A percentile compares a stretch with the other conserved stretches of the same genome.
Conservation (phyloP, 37 sponge, comb jelly and placozoan species). For the Bolinopsis microptera region DNA sequence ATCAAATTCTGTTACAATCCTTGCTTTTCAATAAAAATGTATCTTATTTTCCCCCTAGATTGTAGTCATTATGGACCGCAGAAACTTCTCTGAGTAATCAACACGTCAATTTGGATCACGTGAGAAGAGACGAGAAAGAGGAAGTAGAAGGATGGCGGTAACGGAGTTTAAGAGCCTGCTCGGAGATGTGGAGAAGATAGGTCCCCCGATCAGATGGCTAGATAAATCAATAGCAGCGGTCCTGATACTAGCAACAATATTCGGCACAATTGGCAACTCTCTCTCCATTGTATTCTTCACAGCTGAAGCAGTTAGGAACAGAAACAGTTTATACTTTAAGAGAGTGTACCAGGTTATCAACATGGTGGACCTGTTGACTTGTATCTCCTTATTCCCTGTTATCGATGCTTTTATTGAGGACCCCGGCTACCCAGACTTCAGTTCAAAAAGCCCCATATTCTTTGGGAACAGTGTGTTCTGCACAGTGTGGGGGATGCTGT, state of each 20-base stretch:
- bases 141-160: not conserved
- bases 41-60: no score
- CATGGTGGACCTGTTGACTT: not conserved
- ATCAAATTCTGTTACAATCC: no score
- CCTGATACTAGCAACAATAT: not conserved
- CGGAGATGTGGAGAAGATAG: not conserved
- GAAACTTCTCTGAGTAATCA: no score
- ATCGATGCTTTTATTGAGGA: slow-evolving; percentile 19
- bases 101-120: no score
- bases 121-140: no score
- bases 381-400: not conserved
- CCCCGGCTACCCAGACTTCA: slow-evolving; percentile 24
- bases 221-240: not conserved
- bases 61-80: no score
- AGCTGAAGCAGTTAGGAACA: not conserved
- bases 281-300: not conserved
- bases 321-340: not conserved
- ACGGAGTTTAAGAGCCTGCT: not conserved
- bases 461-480: slow-evolving; percentile 17
- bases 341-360: not conserved
- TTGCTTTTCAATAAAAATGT: no score
- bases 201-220: not conserved
- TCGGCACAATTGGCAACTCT: not conserved
- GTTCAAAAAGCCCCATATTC: not conserved
- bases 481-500: not conserved